phyloP scores from a whole-genome alignment of 2,113 vertebrate genomes.

The Forbesichthys agassizii region DNA sequence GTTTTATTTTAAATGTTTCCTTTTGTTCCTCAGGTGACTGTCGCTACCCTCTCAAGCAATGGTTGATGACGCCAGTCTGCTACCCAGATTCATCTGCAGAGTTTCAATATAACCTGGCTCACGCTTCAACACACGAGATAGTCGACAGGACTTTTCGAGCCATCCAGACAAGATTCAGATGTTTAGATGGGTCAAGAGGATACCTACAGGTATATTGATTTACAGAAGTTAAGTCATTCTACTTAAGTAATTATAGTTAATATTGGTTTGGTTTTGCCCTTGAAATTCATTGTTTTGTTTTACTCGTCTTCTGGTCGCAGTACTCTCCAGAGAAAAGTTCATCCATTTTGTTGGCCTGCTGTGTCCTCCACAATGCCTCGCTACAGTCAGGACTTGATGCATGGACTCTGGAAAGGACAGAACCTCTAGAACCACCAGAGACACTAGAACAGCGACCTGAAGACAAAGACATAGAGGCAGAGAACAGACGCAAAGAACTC shows the following conservation, averaged over 20 bases:
- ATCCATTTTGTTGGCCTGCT: conserved; percentile 92
- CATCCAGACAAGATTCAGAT: conserved; percentile 89
- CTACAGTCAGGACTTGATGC: conserved; percentile 89
- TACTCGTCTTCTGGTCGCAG: conserved; percentile 54
- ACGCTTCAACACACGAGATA: conserved; percentile 85
- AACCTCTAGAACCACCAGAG: conserved; percentile 80
- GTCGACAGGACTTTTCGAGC: conserved; percentile 88
- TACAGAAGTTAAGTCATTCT: background rate
- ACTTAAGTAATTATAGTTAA: background rate
- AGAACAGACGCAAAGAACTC: conserved; percentile 82
- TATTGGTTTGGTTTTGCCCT: background rate
- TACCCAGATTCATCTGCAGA: conserved; percentile 84
- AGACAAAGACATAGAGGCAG: conserved; percentile 83
- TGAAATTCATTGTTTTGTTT: too few species aligned
- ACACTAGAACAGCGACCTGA: conserved; percentile 82
- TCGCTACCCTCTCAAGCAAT: conserved; percentile 83
- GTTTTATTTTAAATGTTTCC: too few species aligned
- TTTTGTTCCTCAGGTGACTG: conserved; percentile 79
- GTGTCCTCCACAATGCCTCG: conserved; percentile 93
- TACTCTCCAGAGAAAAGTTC: conserved; percentile 95
- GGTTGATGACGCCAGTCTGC: conserved; percentile 92
- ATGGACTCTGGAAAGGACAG: conserved; percentile 82
- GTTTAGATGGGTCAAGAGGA: conserved; percentile 90
- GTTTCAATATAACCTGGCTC: conserved; percentile 89
- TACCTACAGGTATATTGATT: conserved; percentile 74